A percentile compares a stretch with the other conserved stretches of the same genome.
Evolutionary conservation across 23 tunicate species (phyloP).

Genomic region (Styela plicata): DNA sequence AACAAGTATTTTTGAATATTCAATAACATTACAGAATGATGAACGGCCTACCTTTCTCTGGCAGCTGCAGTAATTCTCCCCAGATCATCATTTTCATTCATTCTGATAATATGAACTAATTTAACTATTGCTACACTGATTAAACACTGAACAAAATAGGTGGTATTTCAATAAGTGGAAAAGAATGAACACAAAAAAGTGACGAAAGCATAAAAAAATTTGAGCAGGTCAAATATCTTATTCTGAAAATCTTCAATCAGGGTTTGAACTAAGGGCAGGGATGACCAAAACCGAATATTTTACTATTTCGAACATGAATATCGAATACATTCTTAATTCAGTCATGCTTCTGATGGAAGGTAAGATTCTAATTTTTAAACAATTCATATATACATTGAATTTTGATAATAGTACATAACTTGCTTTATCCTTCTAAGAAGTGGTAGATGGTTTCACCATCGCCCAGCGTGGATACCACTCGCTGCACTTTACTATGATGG

Average conservation of each 20-base stretch:
- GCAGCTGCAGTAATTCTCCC: slow-evolving; percentile 19
- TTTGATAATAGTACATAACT: no score
- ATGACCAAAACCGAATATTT: not conserved
- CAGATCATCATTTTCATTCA: slow-evolving; percentile 21
- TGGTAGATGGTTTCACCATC: no score
- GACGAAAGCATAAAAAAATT: not conserved
- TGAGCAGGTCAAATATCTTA: not conserved
- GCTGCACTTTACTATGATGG: no score
- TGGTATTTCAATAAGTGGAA: not conserved
- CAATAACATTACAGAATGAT: no score
- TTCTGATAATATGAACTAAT: not conserved
- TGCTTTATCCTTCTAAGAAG: no score
- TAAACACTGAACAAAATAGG: not conserved
- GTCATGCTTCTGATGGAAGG: not conserved
- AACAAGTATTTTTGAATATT: no score
- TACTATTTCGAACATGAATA: not conserved
- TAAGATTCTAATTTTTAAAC: no score
- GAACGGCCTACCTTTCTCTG: slow-evolving; percentile 29
- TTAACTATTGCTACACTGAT: not conserved
- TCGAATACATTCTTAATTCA: not conserved
- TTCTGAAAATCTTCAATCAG: no score
- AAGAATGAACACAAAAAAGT: not conserved
- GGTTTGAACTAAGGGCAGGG: not conserved
- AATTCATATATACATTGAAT: no score
- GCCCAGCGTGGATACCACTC: no score